These are phyloP conservation scores for Callaeas wilsoni DNA, from an alignment of 2,113 vertebrate genomes.

Conservation along the genomic window DNA sequence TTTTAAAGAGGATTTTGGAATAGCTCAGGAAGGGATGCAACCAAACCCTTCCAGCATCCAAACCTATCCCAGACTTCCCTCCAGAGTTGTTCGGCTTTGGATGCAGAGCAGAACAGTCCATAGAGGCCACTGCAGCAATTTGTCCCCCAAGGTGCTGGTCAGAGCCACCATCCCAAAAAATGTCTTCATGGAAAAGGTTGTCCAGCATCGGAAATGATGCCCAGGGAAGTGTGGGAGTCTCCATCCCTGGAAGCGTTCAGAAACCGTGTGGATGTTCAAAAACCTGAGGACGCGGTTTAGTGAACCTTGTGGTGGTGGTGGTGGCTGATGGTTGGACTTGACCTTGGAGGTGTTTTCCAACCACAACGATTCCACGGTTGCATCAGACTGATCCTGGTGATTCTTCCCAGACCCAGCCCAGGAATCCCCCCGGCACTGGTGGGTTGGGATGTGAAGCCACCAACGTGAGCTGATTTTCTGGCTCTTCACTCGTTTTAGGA, in stretches of 20 bases:
- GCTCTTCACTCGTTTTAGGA: neutral
- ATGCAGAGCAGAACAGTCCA: rapidly evolving
- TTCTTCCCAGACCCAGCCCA: neutral
- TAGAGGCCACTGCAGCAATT: rapidly evolving
- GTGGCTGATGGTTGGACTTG: neutral
- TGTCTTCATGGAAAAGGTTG: neutral
- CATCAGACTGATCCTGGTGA: neutral
- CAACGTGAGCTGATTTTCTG: neutral
- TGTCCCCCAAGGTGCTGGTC: rapidly evolving
- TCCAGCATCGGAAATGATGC: neutral
- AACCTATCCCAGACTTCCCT: neutral
- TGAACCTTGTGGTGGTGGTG: rapidly evolving
- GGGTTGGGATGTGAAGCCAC: neutral
- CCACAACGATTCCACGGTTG: neutral
- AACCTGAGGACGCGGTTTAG: rapidly evolving
- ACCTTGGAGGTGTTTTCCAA: neutral
- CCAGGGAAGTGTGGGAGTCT: neutral
- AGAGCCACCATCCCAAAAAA: neutral
- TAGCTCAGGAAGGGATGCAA: no score
- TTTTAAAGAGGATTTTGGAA: neutral
- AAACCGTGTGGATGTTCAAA: rapidly evolving
- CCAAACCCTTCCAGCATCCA: neutral
- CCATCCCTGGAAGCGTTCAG: neutral
- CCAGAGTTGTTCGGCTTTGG: rapidly evolving
- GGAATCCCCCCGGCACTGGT: neutral